These are phyloP conservation scores for Margarornis squamiger DNA, from an alignment of 2,797 vertebrate genomes.

Conservation along the genomic window DNA sequence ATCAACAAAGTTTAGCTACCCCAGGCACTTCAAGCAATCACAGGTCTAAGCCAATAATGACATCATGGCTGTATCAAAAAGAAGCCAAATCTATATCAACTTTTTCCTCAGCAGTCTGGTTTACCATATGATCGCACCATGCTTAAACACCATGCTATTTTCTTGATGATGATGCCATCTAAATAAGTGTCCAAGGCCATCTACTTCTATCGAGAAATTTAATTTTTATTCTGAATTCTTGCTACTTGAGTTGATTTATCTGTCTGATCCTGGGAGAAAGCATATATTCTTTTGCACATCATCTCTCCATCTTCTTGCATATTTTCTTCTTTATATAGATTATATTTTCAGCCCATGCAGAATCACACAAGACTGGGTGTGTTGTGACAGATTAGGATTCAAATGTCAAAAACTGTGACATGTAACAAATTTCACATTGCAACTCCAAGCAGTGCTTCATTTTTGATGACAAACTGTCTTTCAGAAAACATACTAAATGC, in stretches of 20 bases:
- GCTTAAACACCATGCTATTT: not conserved
- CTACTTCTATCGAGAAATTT: not conserved
- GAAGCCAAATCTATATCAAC: not conserved
- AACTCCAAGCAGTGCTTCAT: not conserved
- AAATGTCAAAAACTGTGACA: not conserved
- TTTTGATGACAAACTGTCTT: not conserved
- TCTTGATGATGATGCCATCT: not conserved
- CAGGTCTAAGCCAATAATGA: not conserved
- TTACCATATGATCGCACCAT: not conserved
- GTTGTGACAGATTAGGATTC: conserved; percentile 17
- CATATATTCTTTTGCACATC: not conserved
- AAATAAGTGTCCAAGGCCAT: not conserved
- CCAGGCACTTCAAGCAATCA: not conserved
- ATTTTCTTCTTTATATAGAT: not conserved
- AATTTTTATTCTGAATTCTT: not conserved
- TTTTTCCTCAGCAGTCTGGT: not conserved
- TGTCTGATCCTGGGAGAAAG: not conserved
- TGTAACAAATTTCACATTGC: not conserved
- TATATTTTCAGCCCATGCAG: not conserved
- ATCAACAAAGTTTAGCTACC: not conserved
- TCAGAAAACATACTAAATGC: not conserved
- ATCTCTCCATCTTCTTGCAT: not conserved
- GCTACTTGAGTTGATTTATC: not conserved
- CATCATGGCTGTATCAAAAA: not conserved
- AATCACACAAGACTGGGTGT: not conserved